A percentile compares a stretch with the other conserved stretches of the same genome.
These are phyloP conservation scores for Papilio machaon DNA, from an alignment of 1,140 invertebrate genomes.

Conservation along the genomic window DNA sequence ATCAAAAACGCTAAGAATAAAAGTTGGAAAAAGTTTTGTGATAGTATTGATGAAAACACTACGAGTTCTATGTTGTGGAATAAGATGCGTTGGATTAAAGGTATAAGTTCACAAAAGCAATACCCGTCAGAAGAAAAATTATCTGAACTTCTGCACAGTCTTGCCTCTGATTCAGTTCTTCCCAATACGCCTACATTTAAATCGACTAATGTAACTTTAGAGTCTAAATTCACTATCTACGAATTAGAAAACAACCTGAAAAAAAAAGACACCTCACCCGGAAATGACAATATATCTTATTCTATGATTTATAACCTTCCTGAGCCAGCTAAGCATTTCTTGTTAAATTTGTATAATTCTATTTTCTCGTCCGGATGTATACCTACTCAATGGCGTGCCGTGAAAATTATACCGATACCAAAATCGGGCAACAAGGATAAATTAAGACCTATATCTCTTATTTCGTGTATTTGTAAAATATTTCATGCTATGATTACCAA, in stretches of 20 bases:
- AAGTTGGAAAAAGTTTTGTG: constrained; percentile 39
- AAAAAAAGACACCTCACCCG: constrained; percentile 1
- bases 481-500: no score
- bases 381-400: no score
- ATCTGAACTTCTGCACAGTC: neutral
- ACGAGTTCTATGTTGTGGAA: constrained; percentile 37
- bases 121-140: constrained; percentile 1
- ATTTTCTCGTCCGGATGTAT: no score
- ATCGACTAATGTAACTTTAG: neutral
- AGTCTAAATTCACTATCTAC: neutral
- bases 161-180: neutral
- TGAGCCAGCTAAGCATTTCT: no score
- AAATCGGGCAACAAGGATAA: neutral
- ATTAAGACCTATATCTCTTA: neutral
- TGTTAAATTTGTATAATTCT: no score
- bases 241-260: neutral
- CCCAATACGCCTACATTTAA: neutral
- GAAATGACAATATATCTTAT: constrained; percentile 37
- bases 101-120: neutral
- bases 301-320: no score
- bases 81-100: constrained; percentile 42
- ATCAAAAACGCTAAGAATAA: constrained; percentile 26
- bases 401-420: no score
- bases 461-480: no score
- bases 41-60: constrained; percentile 36